Conservation (phyloP, 2,797 vertebrate genomes). For the Silurus aristotelis region DNA sequence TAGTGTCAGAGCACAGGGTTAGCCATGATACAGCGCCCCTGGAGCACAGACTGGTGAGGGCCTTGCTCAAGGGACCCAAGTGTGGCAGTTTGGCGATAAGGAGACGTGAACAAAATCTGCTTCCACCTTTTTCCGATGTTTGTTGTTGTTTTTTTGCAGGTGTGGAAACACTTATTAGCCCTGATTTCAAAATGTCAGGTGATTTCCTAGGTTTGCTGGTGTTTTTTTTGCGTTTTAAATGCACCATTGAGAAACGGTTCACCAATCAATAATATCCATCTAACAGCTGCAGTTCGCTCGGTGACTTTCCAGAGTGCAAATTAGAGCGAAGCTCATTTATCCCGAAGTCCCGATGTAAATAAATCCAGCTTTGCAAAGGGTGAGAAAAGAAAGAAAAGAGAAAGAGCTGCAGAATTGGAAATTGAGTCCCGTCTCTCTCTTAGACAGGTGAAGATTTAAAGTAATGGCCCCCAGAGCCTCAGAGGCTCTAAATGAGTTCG, state of each 20-base stretch:
- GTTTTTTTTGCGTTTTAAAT: background rate
- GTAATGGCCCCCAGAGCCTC: constrained; percentile 61
- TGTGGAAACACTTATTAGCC: background rate
- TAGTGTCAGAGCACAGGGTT: too few relatives aligned
- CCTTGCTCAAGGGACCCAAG: too few relatives aligned
- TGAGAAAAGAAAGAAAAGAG: constrained; percentile 13
- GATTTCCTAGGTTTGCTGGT: background rate
- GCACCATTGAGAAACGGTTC: constrained; percentile 6
- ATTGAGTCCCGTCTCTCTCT: constrained; percentile 51
- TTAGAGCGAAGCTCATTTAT: constrained; percentile 71
- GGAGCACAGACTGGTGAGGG: too few relatives aligned
- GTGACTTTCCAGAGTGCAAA: constrained; percentile 67
- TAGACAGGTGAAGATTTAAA: constrained; percentile 70
- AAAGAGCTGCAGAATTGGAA: constrained; percentile 64
- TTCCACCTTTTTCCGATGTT: background rate
- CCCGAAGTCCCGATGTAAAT: constrained; percentile 76
- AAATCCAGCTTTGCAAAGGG: constrained; percentile 69
- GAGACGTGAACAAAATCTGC: background rate
- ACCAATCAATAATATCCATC: background rate
- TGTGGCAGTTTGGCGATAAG: too few relatives aligned
- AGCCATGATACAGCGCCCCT: too few relatives aligned
- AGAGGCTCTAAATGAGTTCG: constrained; percentile 45
- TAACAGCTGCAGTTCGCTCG: constrained; percentile 57
- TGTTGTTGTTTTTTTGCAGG: background rate
- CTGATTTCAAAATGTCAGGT: background rate